Conservation (phyloP, 2,797 vertebrate species). For the Myotis myotis region DNA sequence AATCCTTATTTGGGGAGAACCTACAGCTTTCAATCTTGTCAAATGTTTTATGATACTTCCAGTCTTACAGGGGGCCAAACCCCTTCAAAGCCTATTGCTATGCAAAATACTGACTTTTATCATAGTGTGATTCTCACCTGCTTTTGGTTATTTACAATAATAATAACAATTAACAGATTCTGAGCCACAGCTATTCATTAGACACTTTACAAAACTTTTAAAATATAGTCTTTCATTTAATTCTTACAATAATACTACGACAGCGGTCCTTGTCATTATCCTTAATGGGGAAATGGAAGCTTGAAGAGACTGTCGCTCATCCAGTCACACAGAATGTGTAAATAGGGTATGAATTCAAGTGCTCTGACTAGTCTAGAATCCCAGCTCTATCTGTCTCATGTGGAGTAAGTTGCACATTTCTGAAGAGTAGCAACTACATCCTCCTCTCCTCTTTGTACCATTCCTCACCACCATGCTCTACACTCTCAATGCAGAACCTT, state of each 20-base stretch:
- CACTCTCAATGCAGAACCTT: neutral
- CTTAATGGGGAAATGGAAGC: neutral
- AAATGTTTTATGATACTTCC: neutral
- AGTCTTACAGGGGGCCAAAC: neutral
- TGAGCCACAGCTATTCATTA: neutral
- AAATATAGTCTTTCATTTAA: neutral
- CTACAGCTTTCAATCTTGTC: neutral
- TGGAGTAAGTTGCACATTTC: neutral
- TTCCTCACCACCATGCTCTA: neutral
- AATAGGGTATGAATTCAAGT: neutral
- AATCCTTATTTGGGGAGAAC: neutral
- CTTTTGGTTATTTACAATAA: neutral
- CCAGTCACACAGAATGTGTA: neutral
- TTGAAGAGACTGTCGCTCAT: neutral
- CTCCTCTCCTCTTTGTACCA: neutral
- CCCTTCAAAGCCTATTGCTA: neutral
- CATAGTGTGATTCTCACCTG: neutral
- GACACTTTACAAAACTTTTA: neutral
- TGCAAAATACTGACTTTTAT: neutral
- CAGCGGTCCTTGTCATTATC: too few relatives aligned
- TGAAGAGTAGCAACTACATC: neutral
- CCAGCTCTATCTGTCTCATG: neutral
- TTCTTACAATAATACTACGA: neutral
- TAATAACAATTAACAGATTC: neutral
- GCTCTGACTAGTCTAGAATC: neutral